These are phyloP conservation scores for Amia ocellicauda DNA, from an alignment of 2,113 vertebrate species.

Conservation along the genomic window DNA sequence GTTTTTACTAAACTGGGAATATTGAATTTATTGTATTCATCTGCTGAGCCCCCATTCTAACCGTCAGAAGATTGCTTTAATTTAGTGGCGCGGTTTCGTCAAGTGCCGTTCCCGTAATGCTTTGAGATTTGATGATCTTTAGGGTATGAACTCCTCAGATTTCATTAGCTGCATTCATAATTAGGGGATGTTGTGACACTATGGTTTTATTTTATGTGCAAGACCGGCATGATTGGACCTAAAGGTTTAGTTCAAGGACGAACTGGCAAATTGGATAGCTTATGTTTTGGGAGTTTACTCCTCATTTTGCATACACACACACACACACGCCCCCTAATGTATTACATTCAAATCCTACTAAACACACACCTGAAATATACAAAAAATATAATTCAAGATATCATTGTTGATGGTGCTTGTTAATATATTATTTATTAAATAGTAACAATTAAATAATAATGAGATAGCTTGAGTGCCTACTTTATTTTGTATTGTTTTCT, in stretches of 20 bases:
- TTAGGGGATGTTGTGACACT: not conserved
- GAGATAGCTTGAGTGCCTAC: too few species aligned
- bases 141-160: not conserved
- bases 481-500: too few species aligned
- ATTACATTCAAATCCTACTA: too few species aligned
- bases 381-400: too few species aligned
- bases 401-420: too few species aligned
- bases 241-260: not conserved
- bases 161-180: constrained; percentile 8
- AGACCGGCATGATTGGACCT: not conserved
- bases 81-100: constrained; percentile 15
- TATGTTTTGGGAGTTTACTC: too few species aligned
- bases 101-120: constrained; percentile 12
- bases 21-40: constrained; percentile 83
- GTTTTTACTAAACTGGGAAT: constrained; percentile 85
- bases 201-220: not conserved
- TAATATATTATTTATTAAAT: too few species aligned
- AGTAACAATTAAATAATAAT: too few species aligned
- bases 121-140: constrained; percentile 3
- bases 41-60: constrained; percentile 77
- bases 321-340: too few species aligned
- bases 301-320: not conserved
- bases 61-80: constrained; percentile 41
- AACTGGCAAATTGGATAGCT: too few species aligned
- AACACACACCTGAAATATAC: too few species aligned